phyloP scores from a whole-genome alignment of 2,888 invertebrate genomes.

The Imbricaverruca yamaguchii region DNA sequence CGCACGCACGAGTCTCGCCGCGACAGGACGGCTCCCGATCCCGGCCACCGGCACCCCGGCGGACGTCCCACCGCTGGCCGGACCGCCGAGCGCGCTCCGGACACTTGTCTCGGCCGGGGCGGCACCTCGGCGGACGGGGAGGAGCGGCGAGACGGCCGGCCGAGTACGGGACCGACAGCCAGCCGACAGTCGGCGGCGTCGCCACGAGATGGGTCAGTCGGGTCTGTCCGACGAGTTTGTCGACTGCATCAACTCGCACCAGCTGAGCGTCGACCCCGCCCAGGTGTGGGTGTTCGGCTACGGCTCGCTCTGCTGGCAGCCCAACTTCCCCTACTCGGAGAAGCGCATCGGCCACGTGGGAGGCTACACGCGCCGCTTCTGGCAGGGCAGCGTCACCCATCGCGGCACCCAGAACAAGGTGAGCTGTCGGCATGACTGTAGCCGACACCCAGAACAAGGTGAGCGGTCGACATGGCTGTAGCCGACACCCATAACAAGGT shows the following conservation, averaged over 20 bases:
- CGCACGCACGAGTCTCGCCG: too few relatives aligned
- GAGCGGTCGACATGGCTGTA: too few relatives aligned
- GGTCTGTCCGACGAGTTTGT: not conserved
- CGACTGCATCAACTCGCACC: not conserved
- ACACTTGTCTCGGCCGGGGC: too few relatives aligned
- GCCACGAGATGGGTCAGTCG: not conserved
- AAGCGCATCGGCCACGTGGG: conserved; percentile 44
- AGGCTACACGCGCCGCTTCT: conserved; percentile 44
- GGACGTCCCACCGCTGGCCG: too few relatives aligned
- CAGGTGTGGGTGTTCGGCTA: conserved; percentile 50
- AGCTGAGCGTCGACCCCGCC: not conserved
- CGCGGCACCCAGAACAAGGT: conserved; percentile 48
- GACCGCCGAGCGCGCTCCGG: too few relatives aligned
- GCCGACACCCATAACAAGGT: not conserved
- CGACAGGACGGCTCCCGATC: too few relatives aligned
- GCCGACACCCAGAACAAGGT: too few relatives aligned
- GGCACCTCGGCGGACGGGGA: too few relatives aligned
- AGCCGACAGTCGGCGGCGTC: too few relatives aligned
- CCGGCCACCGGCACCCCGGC: too few relatives aligned
- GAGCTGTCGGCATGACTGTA: not conserved
- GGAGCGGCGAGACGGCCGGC: too few relatives aligned
- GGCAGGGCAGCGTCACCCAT: conserved; percentile 50
- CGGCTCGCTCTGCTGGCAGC: conserved; percentile 50
- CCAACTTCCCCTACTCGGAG: conserved; percentile 45
- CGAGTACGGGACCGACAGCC: too few relatives aligned